Conservation (phyloP, 2,113 vertebrate genomes). For the Mus musculus region DNA sequence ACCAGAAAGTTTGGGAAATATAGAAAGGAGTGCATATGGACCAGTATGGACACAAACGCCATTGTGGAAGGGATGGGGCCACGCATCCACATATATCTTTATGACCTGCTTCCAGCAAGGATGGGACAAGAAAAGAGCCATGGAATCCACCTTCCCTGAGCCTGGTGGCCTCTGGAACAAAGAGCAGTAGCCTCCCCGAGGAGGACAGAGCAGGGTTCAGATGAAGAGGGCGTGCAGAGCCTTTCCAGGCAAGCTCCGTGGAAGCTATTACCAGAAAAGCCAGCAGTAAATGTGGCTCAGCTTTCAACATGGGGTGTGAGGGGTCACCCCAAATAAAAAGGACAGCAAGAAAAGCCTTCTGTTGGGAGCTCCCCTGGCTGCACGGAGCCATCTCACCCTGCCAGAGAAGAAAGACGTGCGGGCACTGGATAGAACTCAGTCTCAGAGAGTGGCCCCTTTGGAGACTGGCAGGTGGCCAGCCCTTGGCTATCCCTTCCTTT, state of each 20-base stretch:
- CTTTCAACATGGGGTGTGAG: background rate
- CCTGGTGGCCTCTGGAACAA: background rate
- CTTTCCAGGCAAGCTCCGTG: background rate
- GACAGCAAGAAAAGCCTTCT: conserved; percentile 12
- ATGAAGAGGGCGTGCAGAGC: background rate
- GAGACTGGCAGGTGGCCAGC: background rate
- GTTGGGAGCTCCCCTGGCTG: background rate
- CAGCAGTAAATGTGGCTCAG: background rate
- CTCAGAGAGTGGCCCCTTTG: background rate
- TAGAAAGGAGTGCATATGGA: background rate
- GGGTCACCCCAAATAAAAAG: conserved; percentile 55
- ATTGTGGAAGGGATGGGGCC: too few relatives aligned
- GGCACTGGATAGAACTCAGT: background rate
- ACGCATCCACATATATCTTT: rapidly evolving
- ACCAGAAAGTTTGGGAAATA: background rate
- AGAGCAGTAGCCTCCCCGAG: background rate
- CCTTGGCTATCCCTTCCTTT: background rate
- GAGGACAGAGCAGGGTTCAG: rapidly evolving
- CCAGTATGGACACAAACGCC: background rate
- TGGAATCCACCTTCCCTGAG: background rate
- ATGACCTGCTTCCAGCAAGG: background rate
- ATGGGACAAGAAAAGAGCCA: background rate
- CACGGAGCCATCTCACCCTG: background rate
- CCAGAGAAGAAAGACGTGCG: background rate
- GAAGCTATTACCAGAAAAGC: background rate